phyloP scores from a whole-genome alignment of 2,113 vertebrate species.

The Coregonus clupeaformis region DNA sequence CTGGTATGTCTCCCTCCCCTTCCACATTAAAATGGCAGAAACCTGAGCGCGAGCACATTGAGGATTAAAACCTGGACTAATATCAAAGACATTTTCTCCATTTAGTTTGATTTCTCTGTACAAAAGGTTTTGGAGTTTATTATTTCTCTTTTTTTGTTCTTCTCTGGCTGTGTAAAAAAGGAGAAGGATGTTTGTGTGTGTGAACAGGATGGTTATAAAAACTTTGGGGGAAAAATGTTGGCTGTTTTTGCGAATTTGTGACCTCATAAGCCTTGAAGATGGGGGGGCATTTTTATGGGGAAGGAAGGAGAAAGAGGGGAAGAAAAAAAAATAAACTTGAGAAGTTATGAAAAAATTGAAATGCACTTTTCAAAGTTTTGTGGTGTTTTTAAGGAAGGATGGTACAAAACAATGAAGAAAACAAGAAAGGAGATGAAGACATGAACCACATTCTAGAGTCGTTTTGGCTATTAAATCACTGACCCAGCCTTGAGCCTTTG shows the following conservation, averaged over 20 bases:
- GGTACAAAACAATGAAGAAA: slow-evolving; percentile 65
- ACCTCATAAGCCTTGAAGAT: slow-evolving; percentile 73
- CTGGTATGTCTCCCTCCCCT: slow-evolving; percentile 54
- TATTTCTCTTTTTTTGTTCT: slow-evolving; percentile 75
- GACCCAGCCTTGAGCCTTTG: slow-evolving; percentile 76
- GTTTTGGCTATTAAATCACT: slow-evolving; percentile 77
- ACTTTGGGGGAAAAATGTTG: slow-evolving; percentile 70
- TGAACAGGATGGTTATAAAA: slow-evolving; percentile 81
- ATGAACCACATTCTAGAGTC: slow-evolving; percentile 73
- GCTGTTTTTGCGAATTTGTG: slow-evolving; percentile 80
- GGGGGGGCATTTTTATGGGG: slow-evolving; percentile 66
- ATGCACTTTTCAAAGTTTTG: slow-evolving; percentile 78
- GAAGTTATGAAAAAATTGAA: slow-evolving; percentile 58
- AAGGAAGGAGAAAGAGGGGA: slow-evolving; percentile 11
- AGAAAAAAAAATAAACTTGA: slow-evolving; percentile 47
- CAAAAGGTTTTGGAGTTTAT: slow-evolving; percentile 84
- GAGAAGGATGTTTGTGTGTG: slow-evolving; percentile 70
- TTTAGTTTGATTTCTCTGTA: slow-evolving; percentile 82
- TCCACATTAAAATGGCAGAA: slow-evolving; percentile 66
- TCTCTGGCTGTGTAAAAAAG: slow-evolving; percentile 79
- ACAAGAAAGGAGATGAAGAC: slow-evolving; percentile 56
- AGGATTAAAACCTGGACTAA: slow-evolving; percentile 77
- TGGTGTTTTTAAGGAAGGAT: slow-evolving; percentile 80
- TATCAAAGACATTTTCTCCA: slow-evolving; percentile 79
- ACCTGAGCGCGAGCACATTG: slow-evolving; percentile 61